Evolutionary conservation across 2,888 invertebrate species (phyloP).

Genomic region (Mesoligia furuncula): DNA sequence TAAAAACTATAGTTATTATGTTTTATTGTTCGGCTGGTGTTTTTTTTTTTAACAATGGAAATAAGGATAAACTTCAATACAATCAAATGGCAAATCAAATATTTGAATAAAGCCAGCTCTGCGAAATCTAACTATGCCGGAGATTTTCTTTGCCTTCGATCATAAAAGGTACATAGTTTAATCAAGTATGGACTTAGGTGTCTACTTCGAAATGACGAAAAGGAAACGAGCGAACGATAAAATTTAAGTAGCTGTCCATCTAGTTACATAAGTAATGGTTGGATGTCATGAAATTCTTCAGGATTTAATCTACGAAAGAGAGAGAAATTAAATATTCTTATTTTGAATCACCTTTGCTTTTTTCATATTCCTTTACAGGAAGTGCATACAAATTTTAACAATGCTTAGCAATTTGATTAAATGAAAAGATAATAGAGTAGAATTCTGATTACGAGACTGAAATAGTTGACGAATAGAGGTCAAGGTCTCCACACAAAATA

Average conservation of each 20-base stretch:
- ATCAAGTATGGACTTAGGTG: slow-evolving; percentile 1
- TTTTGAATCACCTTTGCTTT: slow-evolving; percentile 3
- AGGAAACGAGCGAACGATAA: slow-evolving; percentile 25
- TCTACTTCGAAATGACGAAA: background rate
- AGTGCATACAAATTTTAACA: background rate
- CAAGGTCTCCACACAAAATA: slow-evolving; percentile 9
- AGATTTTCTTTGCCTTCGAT: background rate
- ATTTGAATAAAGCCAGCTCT: background rate
- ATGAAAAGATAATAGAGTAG: slow-evolving; percentile 13
- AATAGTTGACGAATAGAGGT: background rate
- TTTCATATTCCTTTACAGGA: background rate
- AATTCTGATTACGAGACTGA: background rate
- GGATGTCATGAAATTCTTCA: background rate
- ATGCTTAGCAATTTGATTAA: background rate
- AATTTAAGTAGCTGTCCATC: slow-evolving; percentile 10
- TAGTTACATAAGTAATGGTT: slow-evolving; percentile 27
- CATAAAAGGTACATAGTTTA: background rate
- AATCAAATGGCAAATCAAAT: background rate
- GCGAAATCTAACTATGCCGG: background rate
- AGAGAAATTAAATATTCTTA: background rate
- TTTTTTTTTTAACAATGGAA: background rate
- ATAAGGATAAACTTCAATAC: background rate
- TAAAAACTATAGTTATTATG: slow-evolving; percentile 13
- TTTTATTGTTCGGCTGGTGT: background rate
- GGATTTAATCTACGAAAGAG: slow-evolving; percentile 2